These are phyloP conservation scores for Metellina segmentata DNA, from an alignment of 2,888 invertebrate genomes.

Conservation along the genomic window DNA sequence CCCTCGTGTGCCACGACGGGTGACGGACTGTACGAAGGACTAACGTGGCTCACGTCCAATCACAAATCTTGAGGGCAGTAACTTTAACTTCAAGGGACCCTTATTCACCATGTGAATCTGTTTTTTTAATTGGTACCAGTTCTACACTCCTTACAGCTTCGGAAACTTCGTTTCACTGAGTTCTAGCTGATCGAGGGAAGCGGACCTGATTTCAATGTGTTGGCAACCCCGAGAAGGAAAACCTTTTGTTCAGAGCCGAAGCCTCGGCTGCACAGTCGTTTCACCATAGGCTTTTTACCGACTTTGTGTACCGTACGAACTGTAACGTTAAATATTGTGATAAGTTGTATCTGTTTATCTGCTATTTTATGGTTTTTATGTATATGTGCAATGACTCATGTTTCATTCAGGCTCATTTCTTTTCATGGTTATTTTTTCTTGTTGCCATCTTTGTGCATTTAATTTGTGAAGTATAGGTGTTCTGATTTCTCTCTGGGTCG, in stretches of 20 bases:
- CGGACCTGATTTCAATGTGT: constrained; percentile 53
- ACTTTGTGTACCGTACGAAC: constrained; percentile 66
- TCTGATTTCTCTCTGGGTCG: constrained; percentile 38
- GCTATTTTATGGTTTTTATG: constrained; percentile 64
- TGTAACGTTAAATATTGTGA: constrained; percentile 72
- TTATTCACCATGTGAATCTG: constrained; percentile 75
- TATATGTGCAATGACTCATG: constrained; percentile 75
- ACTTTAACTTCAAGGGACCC: constrained; percentile 52
- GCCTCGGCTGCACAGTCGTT: neutral
- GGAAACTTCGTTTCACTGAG: constrained; percentile 52
- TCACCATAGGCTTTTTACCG: constrained; percentile 63
- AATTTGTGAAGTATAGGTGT: constrained; percentile 54
- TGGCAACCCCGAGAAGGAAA: neutral
- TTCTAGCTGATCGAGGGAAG: constrained; percentile 14
- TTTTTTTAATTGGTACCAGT: constrained; percentile 71
- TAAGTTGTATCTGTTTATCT: constrained; percentile 72
- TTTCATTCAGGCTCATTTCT: constrained; percentile 58
- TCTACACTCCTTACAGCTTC: constrained; percentile 70
- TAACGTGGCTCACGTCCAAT: constrained; percentile 99
- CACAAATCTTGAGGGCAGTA: constrained; percentile 89
- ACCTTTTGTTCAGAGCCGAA: neutral
- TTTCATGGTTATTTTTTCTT: constrained; percentile 38
- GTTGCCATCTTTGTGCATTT: constrained; percentile 65
- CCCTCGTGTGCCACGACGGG: constrained; percentile 98
- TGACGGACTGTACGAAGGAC: constrained; percentile 98